Evolutionary conservation across 2,888 invertebrate genomes (phyloP).

Genomic region (Orthosia gothica): DNA sequence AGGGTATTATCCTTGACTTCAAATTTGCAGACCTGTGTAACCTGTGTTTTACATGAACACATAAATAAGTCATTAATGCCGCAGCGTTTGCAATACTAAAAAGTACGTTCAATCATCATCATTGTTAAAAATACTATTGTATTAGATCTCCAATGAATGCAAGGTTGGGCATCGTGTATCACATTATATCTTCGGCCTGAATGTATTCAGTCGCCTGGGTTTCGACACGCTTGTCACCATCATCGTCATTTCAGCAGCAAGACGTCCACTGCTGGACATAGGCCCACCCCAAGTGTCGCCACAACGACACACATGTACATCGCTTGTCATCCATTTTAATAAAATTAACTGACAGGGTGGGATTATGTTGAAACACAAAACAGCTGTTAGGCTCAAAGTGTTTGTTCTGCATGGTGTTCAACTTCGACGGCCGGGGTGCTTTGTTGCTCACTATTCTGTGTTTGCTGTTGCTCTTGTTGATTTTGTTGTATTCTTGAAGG

Average conservation of each 20-base stretch:
- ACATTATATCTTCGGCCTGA: slow-evolving; percentile 49
- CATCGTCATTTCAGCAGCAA: no score
- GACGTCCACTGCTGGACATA: no score
- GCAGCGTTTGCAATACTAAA: slow-evolving; percentile 32
- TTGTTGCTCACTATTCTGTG: slow-evolving; percentile 77
- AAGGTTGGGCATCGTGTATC: slow-evolving; percentile 48
- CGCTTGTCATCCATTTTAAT: slow-evolving; percentile 40
- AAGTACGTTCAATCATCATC: slow-evolving; percentile 8
- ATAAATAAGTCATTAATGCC: slow-evolving; percentile 62
- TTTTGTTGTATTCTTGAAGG: slow-evolving; percentile 85
- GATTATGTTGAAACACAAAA: slow-evolving; percentile 64
- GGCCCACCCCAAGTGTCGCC: no score
- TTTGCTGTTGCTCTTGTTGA: slow-evolving; percentile 80
- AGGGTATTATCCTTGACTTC: no score
- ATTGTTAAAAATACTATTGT: slow-evolving; percentile 15
- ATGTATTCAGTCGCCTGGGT: slow-evolving; percentile 47
- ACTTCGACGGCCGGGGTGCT: slow-evolving; percentile 80
- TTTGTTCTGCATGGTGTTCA: slow-evolving; percentile 81
- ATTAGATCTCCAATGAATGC: slow-evolving; percentile 36
- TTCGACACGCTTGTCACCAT: slow-evolving; percentile 31
- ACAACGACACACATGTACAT: no score
- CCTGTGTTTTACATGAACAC: slow-evolving; percentile 47
- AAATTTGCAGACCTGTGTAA: slow-evolving; percentile 1
- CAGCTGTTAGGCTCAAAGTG: slow-evolving; percentile 79
- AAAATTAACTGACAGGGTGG: slow-evolving; percentile 60